These are phyloP conservation scores for Glyptemys insculpta DNA, from an alignment of 2,797 vertebrate species.

Conservation along the genomic window DNA sequence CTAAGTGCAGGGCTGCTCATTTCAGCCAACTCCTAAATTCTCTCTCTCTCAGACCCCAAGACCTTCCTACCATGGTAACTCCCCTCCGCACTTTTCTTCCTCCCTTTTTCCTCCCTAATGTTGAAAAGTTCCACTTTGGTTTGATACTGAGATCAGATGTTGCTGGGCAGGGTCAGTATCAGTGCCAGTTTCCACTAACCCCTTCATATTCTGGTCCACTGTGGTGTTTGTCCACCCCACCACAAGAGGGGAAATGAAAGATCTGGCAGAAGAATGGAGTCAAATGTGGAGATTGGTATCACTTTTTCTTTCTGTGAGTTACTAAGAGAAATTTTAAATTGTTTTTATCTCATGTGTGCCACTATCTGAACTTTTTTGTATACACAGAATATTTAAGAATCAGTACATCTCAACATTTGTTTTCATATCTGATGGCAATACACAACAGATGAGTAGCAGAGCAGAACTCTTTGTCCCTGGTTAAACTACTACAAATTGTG, in stretches of 20 bases:
- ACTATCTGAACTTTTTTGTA: fast-evolving
- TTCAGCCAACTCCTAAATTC: not conserved
- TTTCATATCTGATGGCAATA: not conserved
- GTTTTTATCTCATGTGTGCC: fast-evolving
- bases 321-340: not conserved
- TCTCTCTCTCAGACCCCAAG: not conserved
- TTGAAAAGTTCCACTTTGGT: not conserved
- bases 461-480: not conserved
- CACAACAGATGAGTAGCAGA: not conserved
- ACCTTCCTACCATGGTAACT: not conserved
- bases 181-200: not conserved
- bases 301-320: not conserved
- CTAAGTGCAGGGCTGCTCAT: not conserved
- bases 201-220: not conserved
- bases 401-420: not conserved
- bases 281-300: not conserved
- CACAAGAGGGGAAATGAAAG: not conserved
- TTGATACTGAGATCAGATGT: not conserved
- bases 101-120: not conserved
- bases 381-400: not conserved
- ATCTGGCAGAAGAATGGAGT: not conserved
- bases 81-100: not conserved
- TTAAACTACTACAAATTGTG: not conserved
- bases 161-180: not conserved
- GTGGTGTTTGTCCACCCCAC: not conserved